Evolutionary conservation across 2,888 invertebrate genomes (phyloP).

Genomic region (Cerastis leucographa): DNA sequence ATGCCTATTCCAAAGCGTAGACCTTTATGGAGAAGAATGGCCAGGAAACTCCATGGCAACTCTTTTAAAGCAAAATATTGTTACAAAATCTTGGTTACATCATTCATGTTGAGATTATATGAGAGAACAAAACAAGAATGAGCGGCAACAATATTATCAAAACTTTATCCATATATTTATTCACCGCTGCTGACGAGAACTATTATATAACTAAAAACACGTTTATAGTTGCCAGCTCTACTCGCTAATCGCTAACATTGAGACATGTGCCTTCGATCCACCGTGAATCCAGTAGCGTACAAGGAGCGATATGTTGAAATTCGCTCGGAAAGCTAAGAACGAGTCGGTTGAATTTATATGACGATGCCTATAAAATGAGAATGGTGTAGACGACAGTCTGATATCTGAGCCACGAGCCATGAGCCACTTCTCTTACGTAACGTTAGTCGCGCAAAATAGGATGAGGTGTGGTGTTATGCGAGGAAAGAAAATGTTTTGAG

Average conservation of each 20-base stretch:
- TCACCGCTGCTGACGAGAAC: too few relatives aligned
- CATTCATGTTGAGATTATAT: too few relatives aligned
- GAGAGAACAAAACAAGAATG: too few relatives aligned
- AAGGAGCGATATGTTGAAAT: slow-evolving; percentile 55
- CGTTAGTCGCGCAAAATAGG: slow-evolving; percentile 62
- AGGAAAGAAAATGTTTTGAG: slow-evolving; percentile 13
- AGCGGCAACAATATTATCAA: too few relatives aligned
- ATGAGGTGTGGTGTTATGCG: slow-evolving; percentile 35
- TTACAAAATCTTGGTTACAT: too few relatives aligned
- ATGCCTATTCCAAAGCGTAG: too few relatives aligned
- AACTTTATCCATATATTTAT: too few relatives aligned
- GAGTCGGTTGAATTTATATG: slow-evolving; percentile 71
- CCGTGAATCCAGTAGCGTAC: slow-evolving; percentile 41
- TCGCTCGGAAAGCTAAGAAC: slow-evolving; percentile 52
- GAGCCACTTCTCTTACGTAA: slow-evolving; percentile 64
- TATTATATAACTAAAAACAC: neutral
- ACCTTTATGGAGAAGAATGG: too few relatives aligned
- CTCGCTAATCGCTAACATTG: neutral
- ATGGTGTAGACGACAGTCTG: slow-evolving; percentile 67
- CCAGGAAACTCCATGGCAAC: too few relatives aligned
- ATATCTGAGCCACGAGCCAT: slow-evolving; percentile 58
- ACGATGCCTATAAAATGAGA: slow-evolving; percentile 72
- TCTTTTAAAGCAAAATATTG: too few relatives aligned
- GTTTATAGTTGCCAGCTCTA: neutral
- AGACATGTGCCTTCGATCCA: slow-evolving; percentile 11